Evolutionary conservation across 2,888 invertebrate genomes (phyloP).

Genomic region (Aethes cnicana): DNA sequence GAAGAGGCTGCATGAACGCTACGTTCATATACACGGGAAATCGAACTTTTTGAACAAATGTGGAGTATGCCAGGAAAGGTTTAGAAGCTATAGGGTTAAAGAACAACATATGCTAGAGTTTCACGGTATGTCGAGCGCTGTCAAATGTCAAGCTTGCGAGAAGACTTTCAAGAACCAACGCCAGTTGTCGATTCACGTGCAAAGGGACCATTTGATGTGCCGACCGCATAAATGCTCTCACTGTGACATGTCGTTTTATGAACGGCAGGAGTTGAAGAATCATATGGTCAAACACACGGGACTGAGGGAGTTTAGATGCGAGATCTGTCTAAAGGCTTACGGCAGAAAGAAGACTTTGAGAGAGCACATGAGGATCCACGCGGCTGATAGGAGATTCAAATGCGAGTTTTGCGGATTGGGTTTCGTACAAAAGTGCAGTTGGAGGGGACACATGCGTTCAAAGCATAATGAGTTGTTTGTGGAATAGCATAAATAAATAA

Average conservation of each 20-base stretch:
- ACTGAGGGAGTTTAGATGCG: constrained; percentile 50
- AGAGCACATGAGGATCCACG: constrained; percentile 34
- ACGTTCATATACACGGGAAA: constrained; percentile 50
- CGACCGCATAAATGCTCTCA: constrained; percentile 33
- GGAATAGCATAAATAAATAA: not conserved
- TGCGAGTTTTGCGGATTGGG: constrained; percentile 56
- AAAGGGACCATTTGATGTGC: constrained; percentile 31
- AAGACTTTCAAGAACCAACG: constrained; percentile 51
- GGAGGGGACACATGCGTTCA: constrained; percentile 42
- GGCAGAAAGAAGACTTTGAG: constrained; percentile 37
- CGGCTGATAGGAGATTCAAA: constrained; percentile 36
- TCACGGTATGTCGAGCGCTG: constrained; percentile 33
- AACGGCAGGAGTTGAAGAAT: constrained; percentile 50
- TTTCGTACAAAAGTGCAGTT: constrained; percentile 42
- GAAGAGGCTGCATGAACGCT: constrained; percentile 63
- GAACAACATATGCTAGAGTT: constrained; percentile 40
- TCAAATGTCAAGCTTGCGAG: constrained; percentile 37
- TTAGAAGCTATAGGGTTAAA: constrained; percentile 41
- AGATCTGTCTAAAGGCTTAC: constrained; percentile 44
- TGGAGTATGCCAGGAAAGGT: constrained; percentile 47
- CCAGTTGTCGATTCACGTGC: constrained; percentile 49
- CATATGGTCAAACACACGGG: constrained; percentile 57
- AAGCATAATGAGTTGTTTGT: constrained; percentile 23
- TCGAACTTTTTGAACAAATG: constrained; percentile 51
- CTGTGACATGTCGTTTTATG: constrained; percentile 53